Conservation (phyloP, 2,797 vertebrate species). For the Linurgus olivaceus region DNA sequence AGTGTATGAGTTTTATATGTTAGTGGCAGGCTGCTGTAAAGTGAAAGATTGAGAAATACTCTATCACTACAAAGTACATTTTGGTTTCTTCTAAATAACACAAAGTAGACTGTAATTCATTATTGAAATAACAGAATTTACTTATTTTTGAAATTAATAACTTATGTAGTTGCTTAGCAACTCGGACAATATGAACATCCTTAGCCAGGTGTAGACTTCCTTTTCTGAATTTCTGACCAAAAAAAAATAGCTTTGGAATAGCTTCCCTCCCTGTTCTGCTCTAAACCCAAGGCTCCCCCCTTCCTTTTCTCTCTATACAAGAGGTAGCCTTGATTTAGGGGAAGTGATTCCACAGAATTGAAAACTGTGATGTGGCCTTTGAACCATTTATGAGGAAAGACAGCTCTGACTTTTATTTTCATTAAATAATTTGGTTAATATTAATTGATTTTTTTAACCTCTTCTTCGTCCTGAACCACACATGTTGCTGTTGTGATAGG, state of each 20-base stretch:
- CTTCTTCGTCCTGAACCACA: neutral
- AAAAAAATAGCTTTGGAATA: neutral
- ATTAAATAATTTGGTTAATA: neutral
- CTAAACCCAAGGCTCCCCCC: neutral
- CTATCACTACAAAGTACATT: neutral
- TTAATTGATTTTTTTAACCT: neutral
- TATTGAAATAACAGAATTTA: slow-evolving; percentile 50
- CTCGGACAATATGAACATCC: neutral
- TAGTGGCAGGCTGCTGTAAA: neutral
- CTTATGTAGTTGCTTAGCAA: slow-evolving; percentile 61
- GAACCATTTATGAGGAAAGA: neutral
- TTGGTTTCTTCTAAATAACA: neutral
- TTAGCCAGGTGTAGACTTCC: neutral
- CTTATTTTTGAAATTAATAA: slow-evolving; percentile 51
- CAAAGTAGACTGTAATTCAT: slow-evolving; percentile 52
- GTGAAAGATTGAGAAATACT: neutral
- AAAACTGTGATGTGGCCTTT: neutral
- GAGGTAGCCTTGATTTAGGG: neutral
- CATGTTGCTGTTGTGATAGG: neutral
- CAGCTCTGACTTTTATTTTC: neutral
- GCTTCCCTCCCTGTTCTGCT: neutral
- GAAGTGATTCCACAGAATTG: neutral
- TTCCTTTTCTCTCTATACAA: neutral
- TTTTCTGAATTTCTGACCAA: neutral
- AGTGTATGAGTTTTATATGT: neutral